phyloP scores from a whole-genome alignment of 2,797 vertebrate genomes.

The Falco novaeseelandiae region DNA sequence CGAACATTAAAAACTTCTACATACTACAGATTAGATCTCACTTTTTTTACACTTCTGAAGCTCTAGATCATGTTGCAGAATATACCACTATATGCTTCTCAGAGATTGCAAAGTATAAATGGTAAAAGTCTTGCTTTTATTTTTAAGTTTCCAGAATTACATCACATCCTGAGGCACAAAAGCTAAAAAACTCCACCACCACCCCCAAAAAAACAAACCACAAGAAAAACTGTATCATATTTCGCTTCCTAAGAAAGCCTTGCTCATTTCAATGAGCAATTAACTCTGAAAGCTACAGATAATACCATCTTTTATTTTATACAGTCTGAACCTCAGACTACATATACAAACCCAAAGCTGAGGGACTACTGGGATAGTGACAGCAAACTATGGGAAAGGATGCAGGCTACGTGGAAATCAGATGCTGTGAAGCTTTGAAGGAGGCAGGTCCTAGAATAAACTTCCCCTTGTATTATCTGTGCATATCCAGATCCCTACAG shows the following conservation, averaged over 20 bases:
- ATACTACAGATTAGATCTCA: not conserved
- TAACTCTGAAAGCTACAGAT: not conserved
- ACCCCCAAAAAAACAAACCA: not conserved
- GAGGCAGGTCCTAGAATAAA: constrained; percentile 65
- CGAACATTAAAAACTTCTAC: not conserved
- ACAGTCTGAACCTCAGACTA: not conserved
- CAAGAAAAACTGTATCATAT: not conserved
- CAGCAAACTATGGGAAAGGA: constrained; percentile 43
- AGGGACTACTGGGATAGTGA: not conserved
- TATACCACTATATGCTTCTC: not conserved
- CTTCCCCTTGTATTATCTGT: constrained; percentile 50
- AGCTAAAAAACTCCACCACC: not conserved
- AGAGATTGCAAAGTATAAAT: not conserved
- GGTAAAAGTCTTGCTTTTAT: not conserved
- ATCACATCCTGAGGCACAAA: not conserved
- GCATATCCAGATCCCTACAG: not conserved
- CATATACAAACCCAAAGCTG: not conserved
- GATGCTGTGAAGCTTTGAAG: constrained; percentile 34
- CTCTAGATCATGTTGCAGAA: not conserved
- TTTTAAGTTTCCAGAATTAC: not conserved
- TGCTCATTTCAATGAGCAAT: not conserved
- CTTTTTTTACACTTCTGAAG: not conserved
- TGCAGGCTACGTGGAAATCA: not conserved
- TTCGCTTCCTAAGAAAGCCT: not conserved
- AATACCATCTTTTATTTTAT: not conserved